Evolutionary conservation across 2,113 vertebrate species (phyloP).

Genomic region (Colistium nudipinnis): DNA sequence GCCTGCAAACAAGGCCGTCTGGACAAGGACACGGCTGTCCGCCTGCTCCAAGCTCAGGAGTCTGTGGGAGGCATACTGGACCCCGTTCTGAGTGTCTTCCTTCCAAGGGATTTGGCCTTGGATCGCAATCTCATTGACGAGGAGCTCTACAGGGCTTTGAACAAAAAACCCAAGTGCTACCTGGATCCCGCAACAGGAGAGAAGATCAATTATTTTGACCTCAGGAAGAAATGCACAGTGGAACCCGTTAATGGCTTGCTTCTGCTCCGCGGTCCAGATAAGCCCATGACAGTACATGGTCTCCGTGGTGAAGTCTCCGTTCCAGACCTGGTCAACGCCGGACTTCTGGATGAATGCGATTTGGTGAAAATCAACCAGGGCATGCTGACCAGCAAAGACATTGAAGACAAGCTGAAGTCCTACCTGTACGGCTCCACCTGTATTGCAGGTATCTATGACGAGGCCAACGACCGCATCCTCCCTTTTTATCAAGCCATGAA

Average conservation of each 20-base stretch:
- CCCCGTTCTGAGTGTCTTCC: constrained; percentile 91
- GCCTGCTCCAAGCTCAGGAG: constrained; percentile 92
- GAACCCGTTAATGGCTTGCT: constrained; percentile 90
- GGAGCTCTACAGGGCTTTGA: constrained; percentile 88
- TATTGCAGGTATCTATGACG: constrained; percentile 97
- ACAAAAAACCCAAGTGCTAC: constrained; percentile 89
- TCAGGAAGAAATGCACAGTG: constrained; percentile 86
- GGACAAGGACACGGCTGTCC: constrained; percentile 86
- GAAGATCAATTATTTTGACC: constrained; percentile 88
- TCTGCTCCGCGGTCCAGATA: constrained; percentile 84
- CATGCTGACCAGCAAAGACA: constrained; percentile 85
- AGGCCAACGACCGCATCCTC: constrained; percentile 89
- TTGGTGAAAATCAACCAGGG: constrained; percentile 84
- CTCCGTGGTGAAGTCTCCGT: constrained; percentile 86
- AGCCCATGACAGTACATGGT: constrained; percentile 86
- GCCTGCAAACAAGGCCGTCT: constrained; percentile 90
- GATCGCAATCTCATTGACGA: constrained; percentile 92
- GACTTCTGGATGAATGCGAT: constrained; percentile 86
- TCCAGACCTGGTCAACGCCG: constrained; percentile 82
- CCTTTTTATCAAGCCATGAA: constrained; percentile 97
- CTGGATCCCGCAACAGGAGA: constrained; percentile 87
- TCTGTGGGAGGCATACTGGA: constrained; percentile 92
- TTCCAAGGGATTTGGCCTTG: constrained; percentile 90
- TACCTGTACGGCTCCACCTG: constrained; percentile 93
- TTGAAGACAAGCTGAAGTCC: constrained; percentile 89